phyloP scores from a whole-genome alignment of 2,888 invertebrate species.

The Netelia melanura region DNA sequence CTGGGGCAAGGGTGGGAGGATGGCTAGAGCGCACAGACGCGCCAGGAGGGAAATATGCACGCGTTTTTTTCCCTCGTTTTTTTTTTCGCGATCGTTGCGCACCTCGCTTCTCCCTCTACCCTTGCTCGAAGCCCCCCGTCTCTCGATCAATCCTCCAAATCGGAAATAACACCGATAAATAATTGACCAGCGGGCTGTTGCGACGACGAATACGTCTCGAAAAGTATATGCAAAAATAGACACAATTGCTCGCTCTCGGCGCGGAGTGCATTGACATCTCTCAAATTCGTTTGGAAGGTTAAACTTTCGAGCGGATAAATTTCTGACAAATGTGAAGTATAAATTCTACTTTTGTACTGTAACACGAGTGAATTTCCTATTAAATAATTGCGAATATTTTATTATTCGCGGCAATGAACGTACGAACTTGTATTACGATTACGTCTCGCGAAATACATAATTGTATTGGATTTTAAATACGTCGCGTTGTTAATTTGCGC shows the following conservation, averaged over 20 bases:
- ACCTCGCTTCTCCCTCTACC: constrained; percentile 3
- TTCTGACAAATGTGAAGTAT: no score
- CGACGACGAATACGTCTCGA: constrained; percentile 1
- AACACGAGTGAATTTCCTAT: no score
- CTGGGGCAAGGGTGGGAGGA: background rate
- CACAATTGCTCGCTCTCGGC: background rate
- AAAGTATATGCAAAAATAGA: constrained; percentile 8
- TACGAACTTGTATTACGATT: no score
- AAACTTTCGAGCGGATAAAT: background rate
- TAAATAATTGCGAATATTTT: no score
- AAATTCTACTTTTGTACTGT: no score
- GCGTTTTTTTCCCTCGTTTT: background rate
- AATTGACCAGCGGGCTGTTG: constrained; percentile 26
- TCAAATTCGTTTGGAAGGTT: background rate
- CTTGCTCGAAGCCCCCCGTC: background rate
- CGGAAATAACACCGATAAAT: constrained; percentile 54
- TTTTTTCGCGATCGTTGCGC: constrained; percentile 18
- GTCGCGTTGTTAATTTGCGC: no score
- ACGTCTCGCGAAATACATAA: no score
- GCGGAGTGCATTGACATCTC: constrained; percentile 10
- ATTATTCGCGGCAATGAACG: no score
- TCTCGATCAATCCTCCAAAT: constrained; percentile 49
- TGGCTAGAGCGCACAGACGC: background rate
- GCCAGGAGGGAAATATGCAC: background rate
- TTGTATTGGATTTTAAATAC: no score